Percentiles rank a stretch among this genome's conserved stretches.
phyloP scores from a whole-genome alignment of 1,140 invertebrate species.

The Lordiphosa stackelbergi region DNA sequence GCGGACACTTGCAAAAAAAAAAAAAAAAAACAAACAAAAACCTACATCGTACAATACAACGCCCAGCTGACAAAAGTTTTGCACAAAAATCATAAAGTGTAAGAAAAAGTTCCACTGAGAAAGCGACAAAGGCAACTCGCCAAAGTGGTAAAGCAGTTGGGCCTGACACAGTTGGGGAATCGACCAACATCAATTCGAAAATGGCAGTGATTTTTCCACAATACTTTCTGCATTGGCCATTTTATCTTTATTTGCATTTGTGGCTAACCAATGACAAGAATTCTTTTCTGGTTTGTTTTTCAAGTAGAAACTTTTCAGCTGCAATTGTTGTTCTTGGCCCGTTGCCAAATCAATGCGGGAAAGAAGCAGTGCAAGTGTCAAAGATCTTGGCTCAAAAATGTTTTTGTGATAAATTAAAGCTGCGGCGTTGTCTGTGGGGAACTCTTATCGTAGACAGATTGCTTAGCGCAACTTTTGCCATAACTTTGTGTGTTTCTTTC shows the following conservation, averaged over 20 bases:
- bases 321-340: slow-evolving; percentile 8
- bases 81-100: slow-evolving; percentile 53
- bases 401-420: slow-evolving; percentile 46
- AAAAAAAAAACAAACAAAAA: slow-evolving; percentile 10
- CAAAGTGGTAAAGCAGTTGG: slow-evolving; percentile 35
- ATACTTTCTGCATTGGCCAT: slow-evolving; percentile 1
- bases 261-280: slow-evolving; percentile 9
- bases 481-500: too few species aligned
- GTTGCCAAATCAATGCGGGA: slow-evolving; percentile 8
- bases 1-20: slow-evolving; percentile 1
- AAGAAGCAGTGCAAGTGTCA: slow-evolving; percentile 31
- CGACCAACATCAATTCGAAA: slow-evolving; percentile 50
- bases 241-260: slow-evolving; percentile 16
- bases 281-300: slow-evolving; percentile 1
- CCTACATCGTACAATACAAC: slow-evolving; percentile 17
- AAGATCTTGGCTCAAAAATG: slow-evolving; percentile 20
- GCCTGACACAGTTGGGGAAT: slow-evolving; percentile 25
- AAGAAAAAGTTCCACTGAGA: slow-evolving; percentile 40
- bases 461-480: too few species aligned
- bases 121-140: slow-evolving; percentile 23
- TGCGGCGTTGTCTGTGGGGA: slow-evolving; percentile 31
- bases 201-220: slow-evolving; percentile 35
- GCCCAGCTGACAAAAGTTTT: slow-evolving; percentile 47
- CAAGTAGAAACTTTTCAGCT: slow-evolving; percentile 5
- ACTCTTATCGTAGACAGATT: slow-evolving; percentile 26